A percentile compares a stretch with the other conserved stretches of the same genome.
phyloP scores from a whole-genome alignment of 64 coral and sea anemone genomes.

The Pocillopora damicornis region DNA sequence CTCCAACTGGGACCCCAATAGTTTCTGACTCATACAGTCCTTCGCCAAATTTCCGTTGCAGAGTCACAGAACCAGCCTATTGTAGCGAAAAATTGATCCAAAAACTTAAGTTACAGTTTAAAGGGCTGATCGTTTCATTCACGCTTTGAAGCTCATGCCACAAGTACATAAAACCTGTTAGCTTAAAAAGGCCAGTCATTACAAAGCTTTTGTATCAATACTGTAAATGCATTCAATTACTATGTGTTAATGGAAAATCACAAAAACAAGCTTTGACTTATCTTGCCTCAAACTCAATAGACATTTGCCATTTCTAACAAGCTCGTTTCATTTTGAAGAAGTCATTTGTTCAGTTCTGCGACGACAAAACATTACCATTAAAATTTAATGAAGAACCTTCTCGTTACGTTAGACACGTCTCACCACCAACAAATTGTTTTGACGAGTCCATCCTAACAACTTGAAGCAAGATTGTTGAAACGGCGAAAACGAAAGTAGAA shows the following conservation, averaged over 20 bases:
- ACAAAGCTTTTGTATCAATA: too few relatives aligned
- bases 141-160: neutral
- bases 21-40: constrained; percentile 66
- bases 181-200: too few relatives aligned
- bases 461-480: neutral
- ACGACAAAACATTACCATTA: neutral
- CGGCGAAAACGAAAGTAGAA: neutral
- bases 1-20: constrained; percentile 53
- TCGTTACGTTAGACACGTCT: constrained; percentile 9
- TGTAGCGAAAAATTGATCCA: constrained; percentile 1
- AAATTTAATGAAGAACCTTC: constrained; percentile 14
- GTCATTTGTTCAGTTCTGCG: neutral
- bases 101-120: neutral
- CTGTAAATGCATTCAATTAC: too few relatives aligned
- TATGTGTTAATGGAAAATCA: too few relatives aligned
- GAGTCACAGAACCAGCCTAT: constrained; percentile 42
- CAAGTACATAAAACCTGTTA: too few relatives aligned
- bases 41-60: constrained; percentile 61
- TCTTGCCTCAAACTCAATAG: too few relatives aligned
- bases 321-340: too few relatives aligned
- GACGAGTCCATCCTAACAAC: neutral
- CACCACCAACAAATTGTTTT: neutral
- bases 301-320: too few relatives aligned
- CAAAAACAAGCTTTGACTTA: too few relatives aligned
- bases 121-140: neutral